Evolutionary conservation across 2,797 vertebrate genomes (phyloP).

Genomic region (Gorsachius magnificus): DNA sequence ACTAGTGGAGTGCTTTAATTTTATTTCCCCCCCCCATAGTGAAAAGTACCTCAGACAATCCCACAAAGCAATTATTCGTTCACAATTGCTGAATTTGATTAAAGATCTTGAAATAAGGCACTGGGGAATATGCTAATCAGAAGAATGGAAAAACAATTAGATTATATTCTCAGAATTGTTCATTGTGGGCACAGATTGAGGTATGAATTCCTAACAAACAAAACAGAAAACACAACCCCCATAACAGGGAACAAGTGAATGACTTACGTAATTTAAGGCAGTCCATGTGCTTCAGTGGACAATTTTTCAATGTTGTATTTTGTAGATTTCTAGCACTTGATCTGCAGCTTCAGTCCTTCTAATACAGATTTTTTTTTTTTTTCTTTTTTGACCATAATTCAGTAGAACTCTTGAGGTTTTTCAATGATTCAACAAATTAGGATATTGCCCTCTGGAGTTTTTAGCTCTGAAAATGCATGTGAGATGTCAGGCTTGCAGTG

Average conservation of each 20-base stretch:
- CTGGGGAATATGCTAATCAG: neutral
- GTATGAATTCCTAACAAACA: neutral
- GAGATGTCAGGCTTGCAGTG: neutral
- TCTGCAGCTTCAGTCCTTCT: neutral
- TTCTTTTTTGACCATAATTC: neutral
- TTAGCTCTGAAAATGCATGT: neutral
- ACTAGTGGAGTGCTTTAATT: neutral
- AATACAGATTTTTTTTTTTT: neutral
- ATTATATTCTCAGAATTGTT: neutral
- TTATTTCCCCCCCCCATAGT: neutral
- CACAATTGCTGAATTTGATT: constrained; percentile 18
- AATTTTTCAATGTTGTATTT: neutral
- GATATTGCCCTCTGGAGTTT: neutral
- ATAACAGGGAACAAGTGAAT: neutral
- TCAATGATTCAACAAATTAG: neutral
- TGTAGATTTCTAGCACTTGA: neutral
- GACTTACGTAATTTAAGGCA: neutral
- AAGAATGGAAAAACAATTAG: neutral
- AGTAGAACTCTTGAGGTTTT: neutral
- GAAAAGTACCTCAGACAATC: constrained; percentile 1
- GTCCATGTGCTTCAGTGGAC: neutral
- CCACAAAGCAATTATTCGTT: neutral
- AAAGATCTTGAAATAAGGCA: neutral
- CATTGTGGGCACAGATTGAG: neutral
- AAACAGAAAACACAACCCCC: neutral